Evolutionary conservation across 2,797 vertebrate genomes (phyloP), one percentile per base, ranked within the genome.

Genomic region (Platyrinchus mystaceus): DNA sequence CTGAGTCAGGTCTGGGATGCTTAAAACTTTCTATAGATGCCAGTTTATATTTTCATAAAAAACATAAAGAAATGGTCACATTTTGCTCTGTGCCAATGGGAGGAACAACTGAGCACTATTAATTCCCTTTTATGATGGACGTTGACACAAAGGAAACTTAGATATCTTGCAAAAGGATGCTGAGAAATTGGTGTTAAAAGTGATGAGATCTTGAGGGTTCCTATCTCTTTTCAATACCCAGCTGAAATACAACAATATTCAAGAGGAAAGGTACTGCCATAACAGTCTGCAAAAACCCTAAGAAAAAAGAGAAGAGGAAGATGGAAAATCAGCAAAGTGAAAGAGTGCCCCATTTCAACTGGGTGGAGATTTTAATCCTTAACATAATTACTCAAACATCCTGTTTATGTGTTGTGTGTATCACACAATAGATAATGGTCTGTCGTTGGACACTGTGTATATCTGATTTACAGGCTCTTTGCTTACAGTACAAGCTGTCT

Each of bases 31-130:
- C 34, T 27, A 18, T 53, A 52, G 34, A 18, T 91, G 21, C 43
- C 11, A 78, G 62, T 82, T 82, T 68, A 60, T 19, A 12, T 76
- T 81, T 93, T 50, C 64, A 87, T 75, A 47, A 84, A 53, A 15
- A 7, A 44, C 7, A 20, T 68, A 6, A 79, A 79, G 37, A 84
- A 93, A 52, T 20, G 11, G 17, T 52, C 50, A 53, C 7, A n/a
- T 64, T 80, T 87, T 87, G 27, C 58, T 32, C 49, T 16, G 1
- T 78, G 41, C 34, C 52, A 76, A 14, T 12, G 36, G 13, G 47
- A 36, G 52, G 69, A 63, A 36, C 6, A 63, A n/a, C 63, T 87
- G 89, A 49, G 5, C 7, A 23, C 13, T 80, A 43, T 85, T 84
- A 63, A 77, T 43, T 78, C 60, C 22, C 11, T 69, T 81, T 81